Conservation (phyloP, 2,113 vertebrate genomes). For the Bombycilla garrulus region DNA sequence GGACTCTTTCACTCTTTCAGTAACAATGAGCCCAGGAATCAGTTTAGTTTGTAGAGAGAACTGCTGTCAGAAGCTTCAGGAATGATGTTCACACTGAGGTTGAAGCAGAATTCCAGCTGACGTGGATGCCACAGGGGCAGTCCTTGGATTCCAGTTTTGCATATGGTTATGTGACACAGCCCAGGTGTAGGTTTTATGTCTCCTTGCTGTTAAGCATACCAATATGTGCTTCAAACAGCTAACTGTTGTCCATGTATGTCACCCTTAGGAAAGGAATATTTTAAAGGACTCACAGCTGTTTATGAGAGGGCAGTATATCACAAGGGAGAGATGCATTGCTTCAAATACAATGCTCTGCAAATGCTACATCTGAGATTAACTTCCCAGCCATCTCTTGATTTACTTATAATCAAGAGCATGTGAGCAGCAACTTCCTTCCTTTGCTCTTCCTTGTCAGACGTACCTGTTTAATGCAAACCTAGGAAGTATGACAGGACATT, state of each 20-base stretch:
- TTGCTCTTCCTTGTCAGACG: neutral
- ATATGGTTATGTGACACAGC: neutral
- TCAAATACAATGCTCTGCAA: neutral
- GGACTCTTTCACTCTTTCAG: neutral
- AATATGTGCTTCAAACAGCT: neutral
- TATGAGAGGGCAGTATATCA: neutral
- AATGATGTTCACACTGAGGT: neutral
- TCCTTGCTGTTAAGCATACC: neutral
- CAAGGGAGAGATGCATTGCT: neutral
- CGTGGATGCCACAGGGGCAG: neutral
- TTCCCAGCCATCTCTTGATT: neutral
- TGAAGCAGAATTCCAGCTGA: neutral
- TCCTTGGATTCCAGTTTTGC: neutral
- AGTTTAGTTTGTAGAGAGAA: neutral
- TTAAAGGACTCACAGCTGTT: neutral
- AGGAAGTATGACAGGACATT: neutral
- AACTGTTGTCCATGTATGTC: neutral
- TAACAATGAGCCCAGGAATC: neutral
- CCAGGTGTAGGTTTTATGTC: neutral
- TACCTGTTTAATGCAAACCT: neutral
- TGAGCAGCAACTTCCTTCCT: constrained; percentile 15
- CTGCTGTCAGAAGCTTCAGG: neutral
- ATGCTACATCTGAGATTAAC: neutral
- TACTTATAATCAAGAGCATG: neutral
- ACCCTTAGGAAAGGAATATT: neutral